Base-by-base conservation (phyloP, 2,888 invertebrate species). In the Acanthosoma haemorrhoidale region DNA sequence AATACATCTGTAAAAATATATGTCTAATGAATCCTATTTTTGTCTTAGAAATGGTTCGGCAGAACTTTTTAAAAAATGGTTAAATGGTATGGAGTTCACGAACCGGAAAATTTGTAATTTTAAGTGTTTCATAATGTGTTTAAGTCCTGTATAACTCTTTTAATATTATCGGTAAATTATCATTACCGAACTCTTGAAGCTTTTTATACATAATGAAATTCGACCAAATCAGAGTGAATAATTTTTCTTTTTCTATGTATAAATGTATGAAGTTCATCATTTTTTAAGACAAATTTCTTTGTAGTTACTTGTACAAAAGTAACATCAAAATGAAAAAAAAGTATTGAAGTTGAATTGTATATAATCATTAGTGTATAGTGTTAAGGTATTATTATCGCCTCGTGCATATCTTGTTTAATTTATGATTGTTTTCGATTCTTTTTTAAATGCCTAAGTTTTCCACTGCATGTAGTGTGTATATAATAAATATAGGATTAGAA, bases 391-490 rank as follows among this genome's bases (percentile, higher is more conserved):
- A 59, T 39, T 69, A 41, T 71, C 51, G 70, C 68, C 15, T 70
- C 73, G 72, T 70, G 73, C 73, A 74, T 74, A 71, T 72, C 51
- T 58, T 68, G 68, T 68, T 69, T 69, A 36, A 68, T 63, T 69
- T 25, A 70, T 67, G 70, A 66, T 59, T 64, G 66, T 64, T 38
- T 64, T 39, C 63, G 51, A 61, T 68, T 51, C 21, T 51, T 51
- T 51, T 51, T 51, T n/a, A 70, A 58, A 61, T 72, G 67, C 31
- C 70, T 72, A 67, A 64, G 72, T 75, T 72, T 74, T 74, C 69
- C 73, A 74, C 71, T 74, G 74, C 74, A 71, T 70, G 74, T 73
- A 74, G 74, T 70, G 66, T 63, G 71, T 72, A 68, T 57, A 73
- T 71, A 72, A 71, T 67, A 71, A 68, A 69, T 61, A n/a, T 57